Evolutionary conservation across 1,140 invertebrate genomes (phyloP), one percentile per base, ranked within the genome.

Genomic region (Riptortus pedestris): DNA sequence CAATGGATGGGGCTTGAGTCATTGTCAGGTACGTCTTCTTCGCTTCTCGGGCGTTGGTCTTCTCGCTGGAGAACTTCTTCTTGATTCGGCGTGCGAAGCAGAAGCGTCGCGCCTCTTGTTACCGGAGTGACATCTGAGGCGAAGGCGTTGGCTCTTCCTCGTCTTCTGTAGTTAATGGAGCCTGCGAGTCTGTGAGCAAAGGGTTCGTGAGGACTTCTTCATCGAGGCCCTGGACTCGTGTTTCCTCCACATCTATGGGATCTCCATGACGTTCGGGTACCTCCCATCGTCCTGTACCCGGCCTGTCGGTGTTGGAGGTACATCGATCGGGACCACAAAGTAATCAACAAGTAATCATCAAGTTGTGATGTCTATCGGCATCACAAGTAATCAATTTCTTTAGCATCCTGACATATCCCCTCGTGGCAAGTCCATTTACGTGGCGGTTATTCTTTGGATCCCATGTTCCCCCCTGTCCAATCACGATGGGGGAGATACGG

Each of bases 321-420:
- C 0, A 73, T 71, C 48, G 71, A 67, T 16, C 70, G 60, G 2
- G 69, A 71, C 70, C 70, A 72, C n/a, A n/a, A n/a, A n/a, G n/a
- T n/a, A n/a, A n/a, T n/a, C n/a, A n/a, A n/a, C n/a, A n/a, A n/a
- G n/a, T n/a, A n/a, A n/a, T n/a, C n/a, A n/a, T n/a, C n/a, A n/a
- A n/a, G n/a, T n/a, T n/a, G n/a, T n/a, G n/a, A n/a, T n/a, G 1
- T 62, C 60, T 24, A 72, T 65, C 0, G 67, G 68, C 16, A n/a
- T 71, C 69, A 2, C 65, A 67, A 4, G 68, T 61, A 62, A 71
- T 69, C 12, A 71, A 58, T 0, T 60, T 65, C 24, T 27, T 20
- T 68, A 74, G 72, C 4, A 67, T 43, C 1, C 14, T 48, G 12
- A 38, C 2, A 20, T 22, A 62, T 20, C 5, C 11, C 18, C 16